phyloP scores from a whole-genome alignment of 2,888 invertebrate genomes.

The Ametastegia equiseti region DNA sequence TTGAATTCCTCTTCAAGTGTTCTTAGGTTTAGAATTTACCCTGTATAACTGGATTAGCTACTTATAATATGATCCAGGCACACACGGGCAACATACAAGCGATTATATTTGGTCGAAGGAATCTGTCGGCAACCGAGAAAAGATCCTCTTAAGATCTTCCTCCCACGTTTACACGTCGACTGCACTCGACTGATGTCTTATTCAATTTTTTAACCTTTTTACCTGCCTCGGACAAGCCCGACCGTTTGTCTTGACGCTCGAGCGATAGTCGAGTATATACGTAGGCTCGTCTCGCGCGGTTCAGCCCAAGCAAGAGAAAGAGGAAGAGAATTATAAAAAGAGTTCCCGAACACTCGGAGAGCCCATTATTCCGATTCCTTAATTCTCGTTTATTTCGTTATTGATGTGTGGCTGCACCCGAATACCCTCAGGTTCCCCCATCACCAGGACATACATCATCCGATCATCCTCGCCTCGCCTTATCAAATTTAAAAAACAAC shows the following conservation, averaged over 20 bases:
- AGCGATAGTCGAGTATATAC: slow-evolving; percentile 23
- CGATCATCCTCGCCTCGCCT: not conserved
- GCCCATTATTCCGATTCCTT: slow-evolving; percentile 39
- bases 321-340: no score
- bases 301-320: no score
- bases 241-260: slow-evolving; percentile 42
- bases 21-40: no score
- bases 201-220: slow-evolving; percentile 46
- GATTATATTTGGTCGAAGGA: slow-evolving; percentile 17
- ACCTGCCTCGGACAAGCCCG: slow-evolving; percentile 38
- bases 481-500: not conserved
- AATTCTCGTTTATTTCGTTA: slow-evolving; percentile 27
- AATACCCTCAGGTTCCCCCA: not conserved
- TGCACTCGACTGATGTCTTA: slow-evolving; percentile 41
- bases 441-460: not conserved
- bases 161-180: slow-evolving; percentile 40
- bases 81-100: not conserved
- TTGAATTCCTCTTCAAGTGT: no score
- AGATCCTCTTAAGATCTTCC: slow-evolving; percentile 39
- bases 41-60: no score
- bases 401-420: slow-evolving; percentile 25
- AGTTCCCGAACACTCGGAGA: not conserved
- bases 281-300: no score
- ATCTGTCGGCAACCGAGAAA: slow-evolving; percentile 29
- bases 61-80: not conserved